Evolutionary conservation across 2,113 vertebrate species (phyloP).

Genomic region (Epinephelus moara): DNA sequence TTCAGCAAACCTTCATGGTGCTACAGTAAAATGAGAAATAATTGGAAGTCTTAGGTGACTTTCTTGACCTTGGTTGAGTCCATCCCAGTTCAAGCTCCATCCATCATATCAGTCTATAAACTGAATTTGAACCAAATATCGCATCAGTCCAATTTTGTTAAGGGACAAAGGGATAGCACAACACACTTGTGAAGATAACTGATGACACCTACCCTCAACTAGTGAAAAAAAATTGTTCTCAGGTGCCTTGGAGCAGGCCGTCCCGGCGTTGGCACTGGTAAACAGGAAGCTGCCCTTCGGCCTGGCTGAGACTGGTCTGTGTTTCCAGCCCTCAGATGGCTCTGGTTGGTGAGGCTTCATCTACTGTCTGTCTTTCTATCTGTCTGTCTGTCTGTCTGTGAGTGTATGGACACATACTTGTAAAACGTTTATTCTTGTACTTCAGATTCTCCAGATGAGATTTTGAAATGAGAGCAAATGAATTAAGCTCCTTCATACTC

Average conservation of each 20-base stretch:
- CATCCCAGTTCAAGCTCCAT: not conserved
- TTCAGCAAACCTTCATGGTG: not conserved
- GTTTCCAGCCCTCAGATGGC: constrained; percentile 84
- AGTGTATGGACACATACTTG: not conserved
- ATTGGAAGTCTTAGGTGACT: not conserved
- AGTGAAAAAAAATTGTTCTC: constrained; percentile 11
- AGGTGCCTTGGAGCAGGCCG: constrained; percentile 91
- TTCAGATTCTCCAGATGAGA: not conserved
- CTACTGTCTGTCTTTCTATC: constrained; percentile 1
- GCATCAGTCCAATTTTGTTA: not conserved
- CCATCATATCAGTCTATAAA: not conserved
- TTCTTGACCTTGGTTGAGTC: not conserved
- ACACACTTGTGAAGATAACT: not conserved
- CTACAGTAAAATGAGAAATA: not conserved
- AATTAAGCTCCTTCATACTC: not conserved
- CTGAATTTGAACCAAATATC: not conserved
- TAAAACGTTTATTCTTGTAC: not conserved
- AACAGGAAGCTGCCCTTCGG: constrained; percentile 92
- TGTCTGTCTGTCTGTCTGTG: not conserved
- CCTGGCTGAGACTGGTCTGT: constrained; percentile 91
- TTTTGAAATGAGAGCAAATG: not conserved
- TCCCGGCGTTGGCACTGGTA: constrained; percentile 88
- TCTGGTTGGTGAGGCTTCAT: constrained; percentile 79
- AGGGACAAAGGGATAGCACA: not conserved
- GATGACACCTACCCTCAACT: not conserved